phyloP scores from a whole-genome alignment of 2,888 invertebrate genomes.

The Dromius quadrimaculatus region DNA sequence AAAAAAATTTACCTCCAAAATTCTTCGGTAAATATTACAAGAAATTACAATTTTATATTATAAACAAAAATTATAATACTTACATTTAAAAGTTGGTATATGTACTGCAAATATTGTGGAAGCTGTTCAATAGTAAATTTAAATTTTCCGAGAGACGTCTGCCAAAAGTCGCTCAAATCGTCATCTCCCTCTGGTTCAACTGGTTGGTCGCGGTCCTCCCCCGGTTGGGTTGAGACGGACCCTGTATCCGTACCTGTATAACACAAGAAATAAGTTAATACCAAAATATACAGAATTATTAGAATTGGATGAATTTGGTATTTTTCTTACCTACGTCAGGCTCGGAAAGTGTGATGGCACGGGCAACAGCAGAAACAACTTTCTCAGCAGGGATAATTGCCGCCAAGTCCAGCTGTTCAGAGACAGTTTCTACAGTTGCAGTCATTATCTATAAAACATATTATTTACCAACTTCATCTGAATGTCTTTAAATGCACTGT shows the following conservation, averaged over 20 bases:
- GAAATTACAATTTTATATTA: not conserved
- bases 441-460: conserved; percentile 84
- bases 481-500: conserved; percentile 25
- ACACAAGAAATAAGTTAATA: too few relatives aligned
- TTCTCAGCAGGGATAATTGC: conserved; percentile 84
- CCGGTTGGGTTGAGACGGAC: conserved; percentile 79
- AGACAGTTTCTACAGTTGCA: conserved; percentile 94
- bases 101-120: conserved; percentile 92
- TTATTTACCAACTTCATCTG: conserved; percentile 55
- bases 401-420: conserved; percentile 90
- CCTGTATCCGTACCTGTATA: conserved; percentile 63
- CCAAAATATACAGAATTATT: not conserved
- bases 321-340: conserved; percentile 88
- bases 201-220: conserved; percentile 81
- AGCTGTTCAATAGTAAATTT: conserved; percentile 90
- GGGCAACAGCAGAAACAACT: conserved; percentile 83
- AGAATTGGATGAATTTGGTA: conserved; percentile 41
- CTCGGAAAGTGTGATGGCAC: conserved; percentile 89
- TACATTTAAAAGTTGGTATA: conserved; percentile 89
- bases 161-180: conserved; percentile 89
- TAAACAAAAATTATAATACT: not conserved
- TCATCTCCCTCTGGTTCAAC: conserved; percentile 78
- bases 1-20: too few relatives aligned
- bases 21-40: too few relatives aligned
- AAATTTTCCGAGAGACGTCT: conserved; percentile 92